These are phyloP conservation scores for Drosophila sulfurigaster DNA, from an alignment of 1,140 invertebrate genomes.

Conservation along the genomic window DNA sequence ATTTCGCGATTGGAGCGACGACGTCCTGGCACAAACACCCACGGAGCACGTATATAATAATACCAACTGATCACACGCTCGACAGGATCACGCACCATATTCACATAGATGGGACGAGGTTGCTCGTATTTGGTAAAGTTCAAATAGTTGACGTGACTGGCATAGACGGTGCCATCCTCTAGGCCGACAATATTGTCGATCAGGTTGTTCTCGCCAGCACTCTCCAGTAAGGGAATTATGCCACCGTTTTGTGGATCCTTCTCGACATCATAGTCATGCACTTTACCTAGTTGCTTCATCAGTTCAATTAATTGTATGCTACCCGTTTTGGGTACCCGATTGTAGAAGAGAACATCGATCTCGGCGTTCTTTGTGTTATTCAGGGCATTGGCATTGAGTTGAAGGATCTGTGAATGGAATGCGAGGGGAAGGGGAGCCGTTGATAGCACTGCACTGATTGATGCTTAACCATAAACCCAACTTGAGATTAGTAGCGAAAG, in stretches of 20 bases:
- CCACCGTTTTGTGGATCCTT: constrained; percentile 75
- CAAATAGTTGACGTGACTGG: constrained; percentile 86
- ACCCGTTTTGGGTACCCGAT: constrained; percentile 94
- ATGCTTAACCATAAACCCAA: constrained; percentile 42
- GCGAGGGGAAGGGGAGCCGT: constrained; percentile 12
- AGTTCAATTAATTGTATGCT: constrained; percentile 95
- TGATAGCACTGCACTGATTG: constrained; percentile 20
- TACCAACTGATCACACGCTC: constrained; percentile 96
- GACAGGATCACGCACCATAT: constrained; percentile 94
- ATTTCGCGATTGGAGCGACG: constrained; percentile 89
- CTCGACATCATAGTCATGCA: constrained; percentile 87
- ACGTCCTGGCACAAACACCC: constrained; percentile 86
- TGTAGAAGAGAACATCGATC: constrained; percentile 93
- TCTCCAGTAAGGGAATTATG: constrained; percentile 56
- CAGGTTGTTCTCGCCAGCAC: constrained; percentile 58
- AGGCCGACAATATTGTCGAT: constrained; percentile 71
- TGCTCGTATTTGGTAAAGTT: constrained; percentile 88
- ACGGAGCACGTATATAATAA: constrained; percentile 92
- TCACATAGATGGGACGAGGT: constrained; percentile 94
- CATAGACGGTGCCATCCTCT: constrained; percentile 73
- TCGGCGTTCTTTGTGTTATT: constrained; percentile 92
- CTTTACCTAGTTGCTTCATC: constrained; percentile 89
- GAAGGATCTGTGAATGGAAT: constrained; percentile 67
- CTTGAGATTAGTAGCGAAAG: constrained; percentile 61
- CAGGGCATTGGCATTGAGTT: constrained; percentile 81